phyloP scores from a whole-genome alignment of 2,113 vertebrate genomes.

The Microtus montanus region DNA sequence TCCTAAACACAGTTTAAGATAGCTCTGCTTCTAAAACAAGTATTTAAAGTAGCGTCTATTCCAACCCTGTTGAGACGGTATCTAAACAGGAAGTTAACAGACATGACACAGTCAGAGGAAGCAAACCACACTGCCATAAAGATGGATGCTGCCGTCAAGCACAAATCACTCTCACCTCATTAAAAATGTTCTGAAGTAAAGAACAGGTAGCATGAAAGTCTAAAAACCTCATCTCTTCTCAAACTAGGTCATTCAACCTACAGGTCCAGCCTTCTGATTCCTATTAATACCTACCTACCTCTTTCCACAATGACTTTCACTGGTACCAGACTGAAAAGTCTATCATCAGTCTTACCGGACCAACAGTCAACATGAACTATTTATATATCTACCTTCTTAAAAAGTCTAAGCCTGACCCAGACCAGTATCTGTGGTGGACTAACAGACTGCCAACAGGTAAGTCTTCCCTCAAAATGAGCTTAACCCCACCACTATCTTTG shows the following conservation, averaged over 20 bases:
- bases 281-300: not conserved
- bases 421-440: not conserved
- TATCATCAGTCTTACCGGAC: not conserved
- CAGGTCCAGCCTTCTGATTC: conserved; percentile 9
- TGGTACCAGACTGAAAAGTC: conserved; percentile 6
- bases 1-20: conserved; percentile 18
- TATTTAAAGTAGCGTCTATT: conserved; percentile 38
- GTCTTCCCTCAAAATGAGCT: conserved; percentile 27
- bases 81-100: conserved; percentile 77
- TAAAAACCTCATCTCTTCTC: conserved; percentile 39
- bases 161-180: conserved; percentile 64
- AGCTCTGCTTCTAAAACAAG: conserved; percentile 41
- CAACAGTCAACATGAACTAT: not conserved
- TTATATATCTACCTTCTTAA: conserved; percentile 1
- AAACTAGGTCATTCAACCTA: conserved; percentile 51
- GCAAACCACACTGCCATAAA: conserved; percentile 73
- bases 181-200: conserved; percentile 61
- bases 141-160: conserved; percentile 77
- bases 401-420: not conserved
- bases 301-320: not conserved
- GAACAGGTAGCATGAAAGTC: conserved; percentile 17
- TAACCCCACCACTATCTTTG: not conserved
- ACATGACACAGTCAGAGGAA: conserved; percentile 52
- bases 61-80: conserved; percentile 2
- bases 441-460: conserved; percentile 32